phyloP scores from a whole-genome alignment of 2,113 vertebrate species.

The Toxotes jaculatrix region DNA sequence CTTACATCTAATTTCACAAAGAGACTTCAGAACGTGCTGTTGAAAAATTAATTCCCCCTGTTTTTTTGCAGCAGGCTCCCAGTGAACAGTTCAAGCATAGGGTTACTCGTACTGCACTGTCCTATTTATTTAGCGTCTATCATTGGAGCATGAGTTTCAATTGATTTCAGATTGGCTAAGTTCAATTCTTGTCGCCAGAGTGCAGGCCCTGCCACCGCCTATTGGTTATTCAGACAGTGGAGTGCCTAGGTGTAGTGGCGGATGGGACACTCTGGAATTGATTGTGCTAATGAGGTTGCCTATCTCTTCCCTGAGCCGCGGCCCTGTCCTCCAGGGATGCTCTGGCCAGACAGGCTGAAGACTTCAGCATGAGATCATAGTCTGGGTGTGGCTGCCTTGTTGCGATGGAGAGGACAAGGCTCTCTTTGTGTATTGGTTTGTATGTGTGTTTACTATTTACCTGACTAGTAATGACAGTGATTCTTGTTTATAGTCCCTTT shows the following conservation, averaged over 20 bases:
- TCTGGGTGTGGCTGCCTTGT: conserved; percentile 74
- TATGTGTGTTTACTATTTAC: conserved; percentile 31
- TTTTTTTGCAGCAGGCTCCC: conserved; percentile 33
- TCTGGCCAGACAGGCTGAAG: conserved; percentile 61
- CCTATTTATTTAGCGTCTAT: conserved; percentile 48
- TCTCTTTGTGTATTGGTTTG: conserved; percentile 44
- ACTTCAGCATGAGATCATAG: conserved; percentile 78
- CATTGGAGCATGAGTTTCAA: conserved; percentile 39
- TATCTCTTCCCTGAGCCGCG: conserved; percentile 58
- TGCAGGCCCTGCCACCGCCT: conserved; percentile 35
- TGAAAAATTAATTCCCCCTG: conserved; percentile 69
- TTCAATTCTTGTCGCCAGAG: conserved; percentile 45
- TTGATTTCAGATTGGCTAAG: conserved; percentile 65
- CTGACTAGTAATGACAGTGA: neutral
- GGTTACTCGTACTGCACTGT: conserved; percentile 21
- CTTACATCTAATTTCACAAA: conserved; percentile 53
- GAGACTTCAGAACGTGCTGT: conserved; percentile 50
- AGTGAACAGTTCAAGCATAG: conserved; percentile 24
- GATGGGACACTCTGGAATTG: conserved; percentile 53
- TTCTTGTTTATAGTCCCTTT: conserved; percentile 8
- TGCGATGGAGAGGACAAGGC: conserved; percentile 40
- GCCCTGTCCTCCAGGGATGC: conserved; percentile 69
- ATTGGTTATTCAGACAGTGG: conserved; percentile 25
- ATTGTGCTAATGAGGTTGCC: conserved; percentile 71
- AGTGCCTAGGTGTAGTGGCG: conserved; percentile 18